These are phyloP conservation scores for Synanthedon tipuliformis DNA, from an alignment of 2,888 invertebrate species.

Conservation along the genomic window DNA sequence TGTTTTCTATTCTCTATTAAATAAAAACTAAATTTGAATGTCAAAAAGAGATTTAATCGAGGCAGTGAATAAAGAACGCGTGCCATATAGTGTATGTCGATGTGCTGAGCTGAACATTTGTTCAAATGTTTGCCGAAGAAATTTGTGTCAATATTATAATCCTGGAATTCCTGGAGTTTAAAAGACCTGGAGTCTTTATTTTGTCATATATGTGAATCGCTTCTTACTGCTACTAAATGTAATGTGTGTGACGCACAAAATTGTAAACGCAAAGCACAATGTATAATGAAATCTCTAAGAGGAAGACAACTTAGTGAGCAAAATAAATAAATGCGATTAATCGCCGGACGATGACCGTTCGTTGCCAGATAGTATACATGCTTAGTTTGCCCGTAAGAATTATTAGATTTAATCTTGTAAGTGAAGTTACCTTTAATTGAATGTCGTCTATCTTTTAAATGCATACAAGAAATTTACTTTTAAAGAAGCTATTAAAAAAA, in stretches of 20 bases:
- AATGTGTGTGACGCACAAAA: conserved; percentile 46
- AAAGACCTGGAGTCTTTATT: too few relatives aligned
- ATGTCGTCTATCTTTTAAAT: too few relatives aligned
- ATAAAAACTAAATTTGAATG: conserved; percentile 19
- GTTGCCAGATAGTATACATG: conserved; percentile 9
- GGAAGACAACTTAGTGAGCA: conserved; percentile 67
- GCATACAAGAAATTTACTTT: too few relatives aligned
- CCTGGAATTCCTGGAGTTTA: too few relatives aligned
- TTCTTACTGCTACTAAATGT: conserved; percentile 6
- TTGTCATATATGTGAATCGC: not conserved
- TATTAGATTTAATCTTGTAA: not conserved
- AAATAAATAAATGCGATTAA: conserved; percentile 15
- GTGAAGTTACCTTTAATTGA: too few relatives aligned
- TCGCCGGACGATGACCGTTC: conserved; percentile 8
- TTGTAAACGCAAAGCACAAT: conserved; percentile 39
- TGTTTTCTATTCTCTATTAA: conserved; percentile 50
- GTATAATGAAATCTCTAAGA: conserved; percentile 48
- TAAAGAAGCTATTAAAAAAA: too few relatives aligned
- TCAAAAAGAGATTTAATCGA: not conserved
- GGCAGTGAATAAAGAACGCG: too few relatives aligned
- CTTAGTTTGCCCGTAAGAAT: not conserved
- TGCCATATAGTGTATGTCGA: too few relatives aligned
- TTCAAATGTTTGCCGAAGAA: too few relatives aligned
- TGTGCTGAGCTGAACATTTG: too few relatives aligned
- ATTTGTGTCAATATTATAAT: too few relatives aligned